Conservation (phyloP, 2,888 invertebrate genomes). For the Shargacucullia verbasci region DNA sequence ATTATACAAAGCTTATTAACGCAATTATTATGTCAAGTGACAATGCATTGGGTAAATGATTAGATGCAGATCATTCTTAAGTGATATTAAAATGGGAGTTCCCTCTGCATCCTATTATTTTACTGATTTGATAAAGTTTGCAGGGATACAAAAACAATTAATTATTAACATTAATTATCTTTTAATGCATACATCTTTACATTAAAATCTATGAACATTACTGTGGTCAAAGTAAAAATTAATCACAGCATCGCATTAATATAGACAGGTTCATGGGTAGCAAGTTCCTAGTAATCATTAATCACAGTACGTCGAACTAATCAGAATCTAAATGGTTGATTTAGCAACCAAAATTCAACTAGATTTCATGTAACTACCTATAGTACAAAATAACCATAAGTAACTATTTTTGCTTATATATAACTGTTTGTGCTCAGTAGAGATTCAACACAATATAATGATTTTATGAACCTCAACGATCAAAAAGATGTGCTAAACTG, state of each 20-base stretch:
- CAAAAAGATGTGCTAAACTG: too few species aligned
- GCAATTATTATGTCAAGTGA: not conserved
- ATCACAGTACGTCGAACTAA: not conserved
- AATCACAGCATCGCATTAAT: not conserved
- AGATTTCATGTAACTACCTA: not conserved
- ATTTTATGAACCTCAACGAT: too few species aligned
- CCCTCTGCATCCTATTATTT: not conserved
- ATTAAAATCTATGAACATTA: constrained; percentile 1
- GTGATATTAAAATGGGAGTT: not conserved
- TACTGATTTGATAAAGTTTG: not conserved
- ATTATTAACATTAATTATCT: too few species aligned
- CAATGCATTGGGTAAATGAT: constrained; percentile 6
- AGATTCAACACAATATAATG: too few species aligned
- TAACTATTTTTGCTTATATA: too few species aligned
- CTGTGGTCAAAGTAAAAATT: not conserved
- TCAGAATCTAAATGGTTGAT: not conserved
- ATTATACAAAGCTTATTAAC: not conserved
- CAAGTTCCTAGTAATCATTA: not conserved
- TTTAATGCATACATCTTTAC: too few species aligned
- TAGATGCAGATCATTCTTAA: not conserved
- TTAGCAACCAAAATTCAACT: not conserved
- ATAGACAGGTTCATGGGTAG: too few species aligned
- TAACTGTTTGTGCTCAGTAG: too few species aligned
- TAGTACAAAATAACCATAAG: constrained; percentile 12
- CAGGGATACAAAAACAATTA: constrained; percentile 1